Evolutionary conservation across 2,888 invertebrate species (phyloP), one percentile per base, ranked within the genome.

Genomic region (Phengaris alcon): DNA sequence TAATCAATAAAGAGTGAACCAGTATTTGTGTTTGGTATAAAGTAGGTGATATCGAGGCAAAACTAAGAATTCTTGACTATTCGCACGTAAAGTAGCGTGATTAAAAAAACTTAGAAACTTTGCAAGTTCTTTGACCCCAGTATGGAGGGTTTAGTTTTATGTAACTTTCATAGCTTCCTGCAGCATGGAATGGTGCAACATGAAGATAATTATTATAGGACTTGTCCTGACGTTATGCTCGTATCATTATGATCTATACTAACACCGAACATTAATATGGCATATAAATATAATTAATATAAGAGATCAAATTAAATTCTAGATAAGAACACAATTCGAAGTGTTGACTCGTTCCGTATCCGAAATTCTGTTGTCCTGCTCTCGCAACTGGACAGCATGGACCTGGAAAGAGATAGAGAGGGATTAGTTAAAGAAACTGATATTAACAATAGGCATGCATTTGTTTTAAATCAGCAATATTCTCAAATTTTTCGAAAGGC

Each of bases 181-280:
- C 10, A 8, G 59, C 10, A 8, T 22, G 22, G 15, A 59, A 22
- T 59, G 22, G 59, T 59, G 59, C 59, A 15, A 22, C 48, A 1
- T 8, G 59, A 59, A 15, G 57, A 22, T 9, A n/a, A n/a, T 2
- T 59, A 22, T 9, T 59, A 22, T 9, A 22, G 4, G 35, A 35
- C 22, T 59, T 59, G 59, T 59, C 59, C 22, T 8, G 8, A 48
- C 35, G 10, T 22, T 59, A 54, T 59, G 52, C 6, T 46, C 22
- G 1, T 22, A 1, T 22, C 22, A 22, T 22, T 22, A 22, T 22
- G 22, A 22, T 22, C 73, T 48, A 59, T 59, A 59, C 78, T 82
- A 88, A 90, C 86, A 89, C 86, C 85, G 78, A 80, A 87, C 86
- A 86, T 84, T 93, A 93, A 92, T 93, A 93, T 93, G 93, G 93